Evolutionary conservation across 2,888 invertebrate species (phyloP).

Genomic region (Drosophila antonietae): DNA sequence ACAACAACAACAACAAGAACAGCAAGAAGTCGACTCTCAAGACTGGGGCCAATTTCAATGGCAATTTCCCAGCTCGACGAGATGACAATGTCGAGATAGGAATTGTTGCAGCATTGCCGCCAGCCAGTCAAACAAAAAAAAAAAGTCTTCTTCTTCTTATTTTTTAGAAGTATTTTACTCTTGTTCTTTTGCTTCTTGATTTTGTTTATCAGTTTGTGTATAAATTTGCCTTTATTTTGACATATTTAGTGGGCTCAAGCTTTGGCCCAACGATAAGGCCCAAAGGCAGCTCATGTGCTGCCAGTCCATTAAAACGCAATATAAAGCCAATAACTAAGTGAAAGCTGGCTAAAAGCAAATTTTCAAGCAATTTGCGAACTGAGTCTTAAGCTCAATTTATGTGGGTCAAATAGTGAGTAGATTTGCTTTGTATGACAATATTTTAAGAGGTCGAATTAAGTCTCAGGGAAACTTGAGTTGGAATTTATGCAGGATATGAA

Average conservation of each 20-base stretch:
- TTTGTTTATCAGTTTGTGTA: slow-evolving; percentile 73
- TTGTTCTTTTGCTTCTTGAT: slow-evolving; percentile 13
- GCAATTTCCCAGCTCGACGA: slow-evolving; percentile 61
- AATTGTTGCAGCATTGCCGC: slow-evolving; percentile 61
- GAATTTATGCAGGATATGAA: not conserved
- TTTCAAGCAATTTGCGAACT: not conserved
- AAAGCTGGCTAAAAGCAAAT: slow-evolving; percentile 8
- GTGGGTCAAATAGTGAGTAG: slow-evolving; percentile 15
- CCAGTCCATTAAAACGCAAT: slow-evolving; percentile 67
- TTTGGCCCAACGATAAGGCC: slow-evolving; percentile 43
- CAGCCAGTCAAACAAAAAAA: slow-evolving; percentile 22
- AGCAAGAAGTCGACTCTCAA: slow-evolving; percentile 1
- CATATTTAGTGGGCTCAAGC: slow-evolving; percentile 70
- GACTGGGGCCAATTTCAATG: slow-evolving; percentile 60
- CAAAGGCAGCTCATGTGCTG: slow-evolving; percentile 37
- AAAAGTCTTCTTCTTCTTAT: slow-evolving; percentile 1
- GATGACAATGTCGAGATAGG: slow-evolving; percentile 72
- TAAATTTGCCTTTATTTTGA: slow-evolving; percentile 79
- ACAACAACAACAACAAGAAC: slow-evolving; percentile 52
- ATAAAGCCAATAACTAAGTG: slow-evolving; percentile 51
- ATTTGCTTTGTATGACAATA: not conserved
- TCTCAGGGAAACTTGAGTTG: no score
- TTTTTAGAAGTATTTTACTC: slow-evolving; percentile 24
- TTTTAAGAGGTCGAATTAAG: not conserved
- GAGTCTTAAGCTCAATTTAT: slow-evolving; percentile 7